These are phyloP conservation scores for Geodia barretti DNA, from an alignment of 37 sponge, comb jelly and placozoan species.

Conservation along the genomic window DNA sequence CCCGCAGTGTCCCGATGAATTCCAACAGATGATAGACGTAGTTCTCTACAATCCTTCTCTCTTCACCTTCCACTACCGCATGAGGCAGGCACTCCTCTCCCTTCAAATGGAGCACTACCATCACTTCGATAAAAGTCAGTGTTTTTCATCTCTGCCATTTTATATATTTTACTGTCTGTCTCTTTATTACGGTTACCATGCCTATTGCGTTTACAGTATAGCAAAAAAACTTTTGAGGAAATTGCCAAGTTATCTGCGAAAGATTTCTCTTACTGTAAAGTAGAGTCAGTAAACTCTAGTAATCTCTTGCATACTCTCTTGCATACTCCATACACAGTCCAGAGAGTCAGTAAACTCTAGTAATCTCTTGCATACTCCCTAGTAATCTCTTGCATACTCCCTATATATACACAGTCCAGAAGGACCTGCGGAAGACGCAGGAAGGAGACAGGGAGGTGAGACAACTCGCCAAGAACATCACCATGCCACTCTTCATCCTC, in stretches of 20 bases:
- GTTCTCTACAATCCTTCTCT: constrained; percentile 42
- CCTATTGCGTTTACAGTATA: too few species aligned
- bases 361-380: constrained; percentile 4
- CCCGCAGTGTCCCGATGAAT: constrained; percentile 48
- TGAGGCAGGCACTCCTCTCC: constrained; percentile 56
- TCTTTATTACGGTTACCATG: neutral
- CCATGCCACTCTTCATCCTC: constrained; percentile 29
- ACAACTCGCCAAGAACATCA: constrained; percentile 10
- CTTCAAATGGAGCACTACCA: constrained; percentile 43
- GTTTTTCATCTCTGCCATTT: neutral
- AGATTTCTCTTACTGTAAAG: too few species aligned
- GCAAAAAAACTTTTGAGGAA: too few species aligned
- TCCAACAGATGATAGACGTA: constrained; percentile 63
- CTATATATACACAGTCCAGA: constrained; percentile 18
- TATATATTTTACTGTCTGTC: neutral
- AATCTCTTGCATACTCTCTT: neutral
- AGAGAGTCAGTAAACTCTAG: constrained; percentile 8
- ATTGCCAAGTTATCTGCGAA: too few species aligned
- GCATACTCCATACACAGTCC: neutral
- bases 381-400: constrained; percentile 5
- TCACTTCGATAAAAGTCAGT: constrained; percentile 56
- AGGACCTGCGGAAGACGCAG: constrained; percentile 26
- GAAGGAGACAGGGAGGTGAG: constrained; percentile 8
- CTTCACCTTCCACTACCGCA: constrained; percentile 37
- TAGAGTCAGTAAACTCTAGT: constrained; percentile 5